These are phyloP conservation scores for Ploceus nigricollis DNA, from an alignment of 2,113 vertebrate genomes.

Conservation along the genomic window DNA sequence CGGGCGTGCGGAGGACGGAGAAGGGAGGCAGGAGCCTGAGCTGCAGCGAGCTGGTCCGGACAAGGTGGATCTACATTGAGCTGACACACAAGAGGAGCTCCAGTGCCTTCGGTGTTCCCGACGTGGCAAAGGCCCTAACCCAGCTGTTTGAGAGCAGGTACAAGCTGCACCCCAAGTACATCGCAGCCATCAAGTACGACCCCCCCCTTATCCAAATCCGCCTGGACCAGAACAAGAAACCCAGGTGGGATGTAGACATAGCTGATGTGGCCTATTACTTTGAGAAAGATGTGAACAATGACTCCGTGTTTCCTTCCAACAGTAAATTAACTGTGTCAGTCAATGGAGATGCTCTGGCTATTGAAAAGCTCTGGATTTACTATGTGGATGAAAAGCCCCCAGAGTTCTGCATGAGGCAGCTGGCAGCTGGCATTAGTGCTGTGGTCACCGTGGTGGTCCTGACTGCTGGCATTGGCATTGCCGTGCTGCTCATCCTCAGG, in stretches of 20 bases:
- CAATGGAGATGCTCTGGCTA: constrained; percentile 49
- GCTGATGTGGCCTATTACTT: constrained; percentile 81
- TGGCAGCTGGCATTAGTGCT: constrained; percentile 78
- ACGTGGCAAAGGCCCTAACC: not conserved
- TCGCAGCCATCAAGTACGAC: constrained; percentile 68
- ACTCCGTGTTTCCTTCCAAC: constrained; percentile 61
- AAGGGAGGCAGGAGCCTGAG: constrained; percentile 71
- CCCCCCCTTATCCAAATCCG: constrained; percentile 71
- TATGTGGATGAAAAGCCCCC: constrained; percentile 82
- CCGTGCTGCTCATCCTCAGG: constrained; percentile 72
- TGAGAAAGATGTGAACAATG: constrained; percentile 83
- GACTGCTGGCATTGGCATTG: constrained; percentile 68
- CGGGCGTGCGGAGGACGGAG: constrained; percentile 80
- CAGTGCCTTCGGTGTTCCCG: constrained; percentile 16
- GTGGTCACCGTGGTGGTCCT: constrained; percentile 80
- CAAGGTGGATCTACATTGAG: constrained; percentile 60
- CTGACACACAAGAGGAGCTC: constrained; percentile 37
- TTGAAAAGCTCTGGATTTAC: constrained; percentile 79
- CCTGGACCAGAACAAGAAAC: constrained; percentile 65
- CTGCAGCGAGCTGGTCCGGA: constrained; percentile 82
- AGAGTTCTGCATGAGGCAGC: constrained; percentile 77
- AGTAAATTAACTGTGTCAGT: constrained; percentile 39
- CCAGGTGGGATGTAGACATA: constrained; percentile 48
- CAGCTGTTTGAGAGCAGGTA: constrained; percentile 66
- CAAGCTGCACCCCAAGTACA: constrained; percentile 42